Evolutionary conservation across 2,113 vertebrate genomes (phyloP).

Genomic region (Caranx ignobilis): DNA sequence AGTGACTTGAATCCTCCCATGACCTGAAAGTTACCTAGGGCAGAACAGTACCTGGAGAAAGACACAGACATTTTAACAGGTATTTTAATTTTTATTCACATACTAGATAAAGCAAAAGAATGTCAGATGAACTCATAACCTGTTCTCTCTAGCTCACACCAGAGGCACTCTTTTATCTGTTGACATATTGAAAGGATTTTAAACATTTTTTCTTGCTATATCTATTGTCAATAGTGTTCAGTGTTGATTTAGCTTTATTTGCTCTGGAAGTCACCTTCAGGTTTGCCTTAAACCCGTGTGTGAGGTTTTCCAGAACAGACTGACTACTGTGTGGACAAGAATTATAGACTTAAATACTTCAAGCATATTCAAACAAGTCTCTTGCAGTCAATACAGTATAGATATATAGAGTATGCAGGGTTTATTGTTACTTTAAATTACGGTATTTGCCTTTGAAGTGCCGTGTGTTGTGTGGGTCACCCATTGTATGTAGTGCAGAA

Average conservation of each 20-base stretch:
- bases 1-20: slow-evolving; percentile 95
- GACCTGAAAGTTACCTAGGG: slow-evolving; percentile 92
- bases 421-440: background rate
- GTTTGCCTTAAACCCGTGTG: background rate
- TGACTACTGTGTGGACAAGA: background rate
- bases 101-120: background rate
- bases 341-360: background rate
- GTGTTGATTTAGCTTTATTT: background rate
- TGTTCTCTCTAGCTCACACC: background rate
- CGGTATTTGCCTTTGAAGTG: background rate
- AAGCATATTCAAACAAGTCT: background rate
- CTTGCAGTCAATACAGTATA: background rate
- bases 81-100: background rate
- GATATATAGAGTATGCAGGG: background rate
- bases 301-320: background rate
- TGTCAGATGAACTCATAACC: background rate
- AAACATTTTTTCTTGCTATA: background rate
- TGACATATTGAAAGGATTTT: background rate
- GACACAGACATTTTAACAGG: background rate
- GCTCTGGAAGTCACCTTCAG: background rate
- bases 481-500: no score
- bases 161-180: background rate
- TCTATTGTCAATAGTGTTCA: background rate
- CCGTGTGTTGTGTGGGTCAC: no score
- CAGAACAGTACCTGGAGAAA: slow-evolving; percentile 88